These are phyloP conservation scores for Eustalomyia histrio DNA, from an alignment of 2,888 invertebrate species.

Conservation along the genomic window DNA sequence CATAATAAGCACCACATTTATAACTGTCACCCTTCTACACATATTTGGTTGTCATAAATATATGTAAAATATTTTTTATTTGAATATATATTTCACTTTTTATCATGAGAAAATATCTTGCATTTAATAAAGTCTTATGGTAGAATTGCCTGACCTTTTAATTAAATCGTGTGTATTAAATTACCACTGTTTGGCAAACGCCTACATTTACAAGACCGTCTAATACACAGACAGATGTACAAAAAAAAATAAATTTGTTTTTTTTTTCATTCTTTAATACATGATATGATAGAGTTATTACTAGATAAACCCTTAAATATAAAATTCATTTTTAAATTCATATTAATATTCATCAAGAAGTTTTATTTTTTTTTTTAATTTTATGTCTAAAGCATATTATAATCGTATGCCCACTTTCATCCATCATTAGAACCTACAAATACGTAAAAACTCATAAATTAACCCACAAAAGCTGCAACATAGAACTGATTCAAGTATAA, in stretches of 20 bases:
- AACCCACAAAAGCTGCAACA: conserved; percentile 53
- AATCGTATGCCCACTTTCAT: conserved; percentile 49
- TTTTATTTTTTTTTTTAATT: conserved; percentile 16
- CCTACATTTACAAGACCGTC: conserved; percentile 29
- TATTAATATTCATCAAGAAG: conserved; percentile 51
- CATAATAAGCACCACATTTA: too few relatives aligned
- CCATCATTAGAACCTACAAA: conserved; percentile 49
- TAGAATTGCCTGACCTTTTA: conserved; percentile 57
- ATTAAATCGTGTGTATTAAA: conserved; percentile 59
- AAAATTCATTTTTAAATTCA: conserved; percentile 2
- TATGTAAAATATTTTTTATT: neutral
- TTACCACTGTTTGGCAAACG: conserved; percentile 43
- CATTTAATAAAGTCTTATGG: conserved; percentile 53
- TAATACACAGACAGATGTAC: neutral
- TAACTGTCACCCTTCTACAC: too few relatives aligned
- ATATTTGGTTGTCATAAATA: neutral
- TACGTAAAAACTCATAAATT: conserved; percentile 53
- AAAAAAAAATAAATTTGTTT: conserved; percentile 18
- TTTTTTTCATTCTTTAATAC: conserved; percentile 10
- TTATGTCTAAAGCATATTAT: conserved; percentile 38
- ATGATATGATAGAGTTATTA: conserved; percentile 57
- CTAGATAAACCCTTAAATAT: conserved; percentile 42
- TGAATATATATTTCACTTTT: conserved; percentile 12
- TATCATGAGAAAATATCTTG: conserved; percentile 59
- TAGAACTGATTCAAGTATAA: too few relatives aligned